Conservation (phyloP, 2,888 invertebrate genomes). For the Perizoma affinitatum region DNA sequence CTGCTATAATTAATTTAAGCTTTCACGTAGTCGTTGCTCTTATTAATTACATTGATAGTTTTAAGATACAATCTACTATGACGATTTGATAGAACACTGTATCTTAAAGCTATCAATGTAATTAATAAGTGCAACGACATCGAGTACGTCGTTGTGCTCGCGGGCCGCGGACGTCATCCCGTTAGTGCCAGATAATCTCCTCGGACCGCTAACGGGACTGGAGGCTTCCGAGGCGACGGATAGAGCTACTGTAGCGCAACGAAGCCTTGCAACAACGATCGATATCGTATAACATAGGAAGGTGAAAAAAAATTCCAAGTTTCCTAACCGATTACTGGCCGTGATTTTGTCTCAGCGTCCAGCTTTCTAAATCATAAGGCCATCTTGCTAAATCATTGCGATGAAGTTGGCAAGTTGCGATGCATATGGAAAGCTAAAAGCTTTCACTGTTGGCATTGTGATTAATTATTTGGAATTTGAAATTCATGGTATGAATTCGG, state of each 20-base stretch:
- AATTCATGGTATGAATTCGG: constrained; percentile 27
- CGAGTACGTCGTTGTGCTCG: constrained; percentile 39
- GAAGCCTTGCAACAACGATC: constrained; percentile 76
- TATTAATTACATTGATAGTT: constrained; percentile 8
- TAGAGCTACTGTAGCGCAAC: constrained; percentile 60
- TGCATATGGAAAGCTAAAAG: constrained; percentile 37
- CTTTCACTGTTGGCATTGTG: constrained; percentile 45
- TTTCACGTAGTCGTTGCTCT: constrained; percentile 25
- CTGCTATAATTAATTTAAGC: constrained; percentile 21
- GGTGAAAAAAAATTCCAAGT: constrained; percentile 37
- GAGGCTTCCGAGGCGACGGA: constrained; percentile 52
- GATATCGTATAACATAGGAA: constrained; percentile 72
- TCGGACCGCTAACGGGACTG: constrained; percentile 65
- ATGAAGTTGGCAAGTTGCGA: constrained; percentile 42
- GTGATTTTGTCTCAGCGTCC: constrained; percentile 26
- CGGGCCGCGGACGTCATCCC: constrained; percentile 62
- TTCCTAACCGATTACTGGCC: constrained; percentile 32
- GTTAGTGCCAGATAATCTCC: constrained; percentile 71
- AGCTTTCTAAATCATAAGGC: constrained; percentile 53
- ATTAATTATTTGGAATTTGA: constrained; percentile 23
- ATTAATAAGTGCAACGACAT: constrained; percentile 44
- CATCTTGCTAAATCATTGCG: constrained; percentile 48
- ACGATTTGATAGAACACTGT: no score
- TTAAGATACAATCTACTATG: no score
- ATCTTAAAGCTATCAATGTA: constrained; percentile 26